Percentiles rank a stretch among this genome's conserved stretches.
These are phyloP conservation scores for Disparrhopalites patrizii DNA, from an alignment of 2,888 invertebrate genomes.

Conservation along the genomic window DNA sequence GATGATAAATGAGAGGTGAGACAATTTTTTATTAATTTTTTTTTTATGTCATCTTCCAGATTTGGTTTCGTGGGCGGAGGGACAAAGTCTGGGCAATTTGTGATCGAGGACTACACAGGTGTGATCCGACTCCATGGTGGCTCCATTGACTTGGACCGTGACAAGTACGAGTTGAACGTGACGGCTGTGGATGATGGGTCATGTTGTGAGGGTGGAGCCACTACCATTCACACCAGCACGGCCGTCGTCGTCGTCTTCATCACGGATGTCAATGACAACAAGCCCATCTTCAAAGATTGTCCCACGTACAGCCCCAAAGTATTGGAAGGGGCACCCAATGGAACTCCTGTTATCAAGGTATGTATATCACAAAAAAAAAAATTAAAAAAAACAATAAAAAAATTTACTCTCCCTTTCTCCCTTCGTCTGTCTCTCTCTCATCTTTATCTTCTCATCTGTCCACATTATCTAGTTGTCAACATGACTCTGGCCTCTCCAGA, in stretches of 20 bases:
- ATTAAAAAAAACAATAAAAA: no score
- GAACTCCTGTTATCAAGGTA: slow-evolving; percentile 87
- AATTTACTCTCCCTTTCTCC: no score
- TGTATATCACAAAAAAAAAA: no score
- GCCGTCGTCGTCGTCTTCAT: slow-evolving; percentile 95
- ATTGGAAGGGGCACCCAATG: slow-evolving; percentile 89
- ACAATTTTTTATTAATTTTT: no score
- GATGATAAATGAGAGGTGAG: no score
- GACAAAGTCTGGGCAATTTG: slow-evolving; percentile 81
- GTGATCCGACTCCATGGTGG: slow-evolving; percentile 85
- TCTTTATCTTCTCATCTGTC: not conserved
- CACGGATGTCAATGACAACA: slow-evolving; percentile 95
- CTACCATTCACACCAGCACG: slow-evolving; percentile 85
- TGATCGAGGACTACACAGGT: slow-evolving; percentile 91
- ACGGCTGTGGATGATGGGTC: slow-evolving; percentile 97
- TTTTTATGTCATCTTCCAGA: slow-evolving; percentile 43
- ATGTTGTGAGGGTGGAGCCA: slow-evolving; percentile 86
- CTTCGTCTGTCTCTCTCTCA: no score
- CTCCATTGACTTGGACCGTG: slow-evolving; percentile 79
- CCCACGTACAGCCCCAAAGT: slow-evolving; percentile 88
- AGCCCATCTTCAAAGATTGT: slow-evolving; percentile 92
- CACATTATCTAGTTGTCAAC: not conserved
- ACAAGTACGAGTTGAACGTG: slow-evolving; percentile 93
- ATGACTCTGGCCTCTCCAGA: not conserved
- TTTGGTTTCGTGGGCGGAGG: slow-evolving; percentile 73